Evolutionary conservation across 2,797 vertebrate genomes (phyloP).

Genomic region (Mionectes olivaceus): DNA sequence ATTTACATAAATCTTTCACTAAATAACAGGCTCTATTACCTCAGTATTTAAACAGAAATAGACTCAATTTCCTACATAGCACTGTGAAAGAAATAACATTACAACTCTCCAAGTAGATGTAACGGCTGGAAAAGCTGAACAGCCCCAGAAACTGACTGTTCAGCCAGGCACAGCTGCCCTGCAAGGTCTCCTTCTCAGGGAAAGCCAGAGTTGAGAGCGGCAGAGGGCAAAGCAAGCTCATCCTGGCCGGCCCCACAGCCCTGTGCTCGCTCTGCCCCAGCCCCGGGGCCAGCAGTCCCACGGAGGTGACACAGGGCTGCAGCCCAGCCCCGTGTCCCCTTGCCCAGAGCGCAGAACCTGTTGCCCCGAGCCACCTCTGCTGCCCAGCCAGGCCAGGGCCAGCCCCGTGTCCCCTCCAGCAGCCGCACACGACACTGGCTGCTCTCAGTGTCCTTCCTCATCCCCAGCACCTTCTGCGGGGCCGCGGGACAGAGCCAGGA

Average conservation of each 20-base stretch:
- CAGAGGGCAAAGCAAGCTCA: not conserved
- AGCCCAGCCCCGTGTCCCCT: not conserved
- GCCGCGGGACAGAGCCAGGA: not conserved
- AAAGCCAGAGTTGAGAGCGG: not conserved
- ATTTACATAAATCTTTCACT: conserved; percentile 54
- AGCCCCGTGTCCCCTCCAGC: not conserved
- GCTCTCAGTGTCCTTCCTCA: not conserved
- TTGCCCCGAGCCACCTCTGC: not conserved
- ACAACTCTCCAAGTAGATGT: not conserved
- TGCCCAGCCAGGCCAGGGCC: not conserved
- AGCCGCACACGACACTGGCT: rapidly evolving
- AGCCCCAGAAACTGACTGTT: not conserved
- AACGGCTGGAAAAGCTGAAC: not conserved
- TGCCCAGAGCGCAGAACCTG: not conserved
- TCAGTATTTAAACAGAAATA: conserved; percentile 45
- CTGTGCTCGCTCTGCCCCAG: not conserved
- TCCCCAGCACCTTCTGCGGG: rapidly evolving
- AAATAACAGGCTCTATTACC: conserved; percentile 51
- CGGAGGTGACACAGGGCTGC: not conserved
- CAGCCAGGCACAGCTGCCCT: not conserved
- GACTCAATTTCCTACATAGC: conserved; percentile 27
- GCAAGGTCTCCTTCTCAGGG: not conserved
- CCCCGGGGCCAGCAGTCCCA: not conserved
- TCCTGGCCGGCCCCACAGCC: not conserved
- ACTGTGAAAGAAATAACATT: not conserved